These are phyloP conservation scores for Lymantria dispar DNA, from an alignment of 2,888 invertebrate genomes.

Conservation along the genomic window DNA sequence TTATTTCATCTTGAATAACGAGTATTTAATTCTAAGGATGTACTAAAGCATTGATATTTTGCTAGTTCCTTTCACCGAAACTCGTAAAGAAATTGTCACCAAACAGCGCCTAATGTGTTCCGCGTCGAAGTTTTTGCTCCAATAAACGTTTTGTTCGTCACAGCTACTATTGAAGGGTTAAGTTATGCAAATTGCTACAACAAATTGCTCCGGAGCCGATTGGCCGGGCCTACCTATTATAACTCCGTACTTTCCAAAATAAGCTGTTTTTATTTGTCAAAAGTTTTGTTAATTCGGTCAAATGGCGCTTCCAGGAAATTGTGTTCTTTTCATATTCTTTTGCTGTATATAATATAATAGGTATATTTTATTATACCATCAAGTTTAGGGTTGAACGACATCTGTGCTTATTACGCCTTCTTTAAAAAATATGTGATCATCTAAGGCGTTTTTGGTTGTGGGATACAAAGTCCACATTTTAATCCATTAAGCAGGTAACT, in stretches of 20 bases:
- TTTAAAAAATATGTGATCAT: too few species aligned
- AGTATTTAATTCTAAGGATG: slow-evolving; percentile 4
- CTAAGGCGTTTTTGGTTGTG: too few species aligned
- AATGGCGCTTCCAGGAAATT: slow-evolving; percentile 25
- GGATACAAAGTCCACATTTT: too few species aligned
- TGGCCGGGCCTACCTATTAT: slow-evolving; percentile 46
- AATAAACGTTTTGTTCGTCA: slow-evolving; percentile 60
- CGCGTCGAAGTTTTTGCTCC: slow-evolving; percentile 58
- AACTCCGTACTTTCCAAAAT: slow-evolving; percentile 43
- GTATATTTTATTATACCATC: too few species aligned
- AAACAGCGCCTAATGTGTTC: slow-evolving; percentile 47
- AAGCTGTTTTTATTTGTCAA: slow-evolving; percentile 35
- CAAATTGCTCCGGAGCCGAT: slow-evolving; percentile 49
- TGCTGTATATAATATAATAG: not conserved
- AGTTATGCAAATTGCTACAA: slow-evolving; percentile 76
- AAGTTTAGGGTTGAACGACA: too few species aligned
- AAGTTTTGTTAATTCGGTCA: slow-evolving; percentile 34
- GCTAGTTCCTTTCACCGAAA: slow-evolving; percentile 43
- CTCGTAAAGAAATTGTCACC: slow-evolving; percentile 48
- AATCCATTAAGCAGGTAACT: too few species aligned
- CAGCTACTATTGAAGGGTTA: slow-evolving; percentile 64
- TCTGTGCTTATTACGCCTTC: too few species aligned
- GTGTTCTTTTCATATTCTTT: slow-evolving; percentile 18
- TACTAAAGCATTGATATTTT: slow-evolving; percentile 12
- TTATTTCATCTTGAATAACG: not conserved